Percentiles rank a stretch among this genome's conserved stretches.
These are phyloP conservation scores for Galeopterus variegatus DNA, from an alignment of 2,113 vertebrate species.

Conservation along the genomic window DNA sequence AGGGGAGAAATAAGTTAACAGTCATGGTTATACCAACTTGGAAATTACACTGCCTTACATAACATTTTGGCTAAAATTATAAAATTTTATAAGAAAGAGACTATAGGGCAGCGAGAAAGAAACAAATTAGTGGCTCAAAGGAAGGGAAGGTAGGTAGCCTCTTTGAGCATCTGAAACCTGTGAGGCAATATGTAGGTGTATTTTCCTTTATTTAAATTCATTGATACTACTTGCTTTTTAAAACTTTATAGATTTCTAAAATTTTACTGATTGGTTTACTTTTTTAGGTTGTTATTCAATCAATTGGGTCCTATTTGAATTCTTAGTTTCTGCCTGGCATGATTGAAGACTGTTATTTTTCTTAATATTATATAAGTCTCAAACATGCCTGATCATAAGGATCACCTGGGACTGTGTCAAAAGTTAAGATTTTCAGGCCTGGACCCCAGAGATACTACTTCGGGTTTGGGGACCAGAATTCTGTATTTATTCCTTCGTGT, in stretches of 20 bases:
- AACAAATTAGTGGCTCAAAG: neutral
- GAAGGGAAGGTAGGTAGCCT: too few species aligned
- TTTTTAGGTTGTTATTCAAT: conserved; percentile 13
- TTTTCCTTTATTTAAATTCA: neutral
- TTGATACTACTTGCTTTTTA: neutral
- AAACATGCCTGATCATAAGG: neutral
- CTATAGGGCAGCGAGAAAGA: neutral
- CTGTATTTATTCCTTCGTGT: neutral
- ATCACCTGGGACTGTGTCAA: neutral
- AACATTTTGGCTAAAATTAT: neutral
- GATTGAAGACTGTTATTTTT: neutral
- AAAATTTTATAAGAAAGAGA: neutral
- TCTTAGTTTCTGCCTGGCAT: neutral
- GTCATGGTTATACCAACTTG: neutral
- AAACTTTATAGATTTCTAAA: neutral
- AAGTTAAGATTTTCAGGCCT: neutral
- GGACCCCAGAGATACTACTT: neutral
- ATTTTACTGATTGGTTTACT: neutral
- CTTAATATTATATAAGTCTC: neutral
- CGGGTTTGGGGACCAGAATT: neutral
- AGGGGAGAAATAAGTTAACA: neutral
- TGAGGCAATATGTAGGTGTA: neutral
- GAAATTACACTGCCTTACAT: neutral
- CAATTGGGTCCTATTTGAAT: neutral
- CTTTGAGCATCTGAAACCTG: neutral